Percentiles rank a stretch among this genome's conserved stretches.
Evolutionary conservation across 2,797 vertebrate genomes (phyloP).

Genomic region (Anas georgica): DNA sequence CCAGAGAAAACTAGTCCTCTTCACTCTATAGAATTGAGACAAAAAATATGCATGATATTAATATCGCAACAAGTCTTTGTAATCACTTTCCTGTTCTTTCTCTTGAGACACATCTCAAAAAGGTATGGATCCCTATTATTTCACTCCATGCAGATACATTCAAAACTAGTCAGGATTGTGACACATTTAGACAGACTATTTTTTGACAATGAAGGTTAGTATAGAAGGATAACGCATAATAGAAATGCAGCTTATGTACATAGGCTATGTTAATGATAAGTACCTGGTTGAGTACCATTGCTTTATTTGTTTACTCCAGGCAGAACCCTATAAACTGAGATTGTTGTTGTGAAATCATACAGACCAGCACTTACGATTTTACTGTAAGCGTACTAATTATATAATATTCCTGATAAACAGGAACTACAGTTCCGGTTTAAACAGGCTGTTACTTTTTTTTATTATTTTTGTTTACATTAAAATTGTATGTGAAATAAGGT

Average conservation of each 20-base stretch:
- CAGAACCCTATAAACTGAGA: background rate
- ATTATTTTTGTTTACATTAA: background rate
- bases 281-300: background rate
- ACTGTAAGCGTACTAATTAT: background rate
- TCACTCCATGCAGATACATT: background rate
- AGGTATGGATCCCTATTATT: background rate
- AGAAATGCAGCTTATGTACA: background rate
- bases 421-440: background rate
- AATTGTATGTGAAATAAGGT: background rate
- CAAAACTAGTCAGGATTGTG: background rate
- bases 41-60: background rate
- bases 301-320: background rate
- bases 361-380: background rate
- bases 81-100: background rate
- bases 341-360: background rate
- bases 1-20: background rate
- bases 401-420: background rate
- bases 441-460: background rate
- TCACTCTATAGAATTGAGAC: background rate
- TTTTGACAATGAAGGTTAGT: background rate
- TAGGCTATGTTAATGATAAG: background rate
- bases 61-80: background rate
- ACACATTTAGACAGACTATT: background rate
- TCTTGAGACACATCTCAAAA: background rate
- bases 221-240: background rate